Evolutionary conservation across 92 coral and sea anemone genomes (phyloP).

Genomic region (Porites lobata): DNA sequence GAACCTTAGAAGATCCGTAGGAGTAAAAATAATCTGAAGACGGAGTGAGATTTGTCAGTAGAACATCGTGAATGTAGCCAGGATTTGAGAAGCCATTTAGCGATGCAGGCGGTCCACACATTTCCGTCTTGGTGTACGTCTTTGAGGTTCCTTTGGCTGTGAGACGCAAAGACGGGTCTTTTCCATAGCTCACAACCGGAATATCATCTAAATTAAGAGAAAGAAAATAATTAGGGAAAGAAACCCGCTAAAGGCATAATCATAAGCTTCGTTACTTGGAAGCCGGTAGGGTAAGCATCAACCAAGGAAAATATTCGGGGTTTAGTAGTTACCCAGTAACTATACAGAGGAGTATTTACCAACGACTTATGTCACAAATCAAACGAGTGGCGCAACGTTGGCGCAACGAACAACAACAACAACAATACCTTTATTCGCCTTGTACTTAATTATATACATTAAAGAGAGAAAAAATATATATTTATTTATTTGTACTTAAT

Average conservation of each 20-base stretch:
- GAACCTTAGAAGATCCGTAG: constrained; percentile 73
- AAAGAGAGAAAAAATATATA: no score
- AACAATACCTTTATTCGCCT: no score
- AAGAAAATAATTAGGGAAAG: background rate
- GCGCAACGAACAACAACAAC: no score
- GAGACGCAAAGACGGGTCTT: constrained; percentile 28
- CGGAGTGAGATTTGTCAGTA: constrained; percentile 66
- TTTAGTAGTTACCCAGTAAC: no score
- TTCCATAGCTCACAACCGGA: constrained; percentile 40
- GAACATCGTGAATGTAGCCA: constrained; percentile 82
- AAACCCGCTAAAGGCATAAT: background rate
- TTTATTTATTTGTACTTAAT: no score
- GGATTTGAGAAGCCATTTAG: constrained; percentile 61
- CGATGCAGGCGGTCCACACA: constrained; percentile 69
- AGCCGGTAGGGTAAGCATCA: background rate
- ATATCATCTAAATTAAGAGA: constrained; percentile 14
- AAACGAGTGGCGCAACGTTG: no score
- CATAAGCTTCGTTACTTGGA: background rate
- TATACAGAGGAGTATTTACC: no score
- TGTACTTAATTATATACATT: no score
- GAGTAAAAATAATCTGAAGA: constrained; percentile 73
- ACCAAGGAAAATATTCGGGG: background rate
- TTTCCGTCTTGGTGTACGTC: constrained; percentile 72
- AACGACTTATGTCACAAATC: no score
- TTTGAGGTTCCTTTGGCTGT: constrained; percentile 64